A percentile compares a stretch with the other conserved stretches of the same genome.
phyloP scores from a whole-genome alignment of 2,888 invertebrate species.

The Clostera curtula region DNA sequence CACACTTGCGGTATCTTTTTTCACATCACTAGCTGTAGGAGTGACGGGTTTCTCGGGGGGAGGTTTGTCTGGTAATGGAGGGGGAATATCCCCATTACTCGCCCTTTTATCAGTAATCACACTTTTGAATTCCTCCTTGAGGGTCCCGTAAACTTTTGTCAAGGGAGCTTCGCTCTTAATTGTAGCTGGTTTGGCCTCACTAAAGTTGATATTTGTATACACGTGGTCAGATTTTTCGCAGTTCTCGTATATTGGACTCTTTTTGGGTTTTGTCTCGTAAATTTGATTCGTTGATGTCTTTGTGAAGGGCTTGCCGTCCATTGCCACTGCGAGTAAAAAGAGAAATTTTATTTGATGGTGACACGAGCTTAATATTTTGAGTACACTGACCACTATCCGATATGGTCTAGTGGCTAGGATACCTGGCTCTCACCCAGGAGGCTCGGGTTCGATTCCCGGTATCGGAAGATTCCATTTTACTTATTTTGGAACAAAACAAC shows the following conservation, averaged over 20 bases:
- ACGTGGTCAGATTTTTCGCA: slow-evolving; percentile 43
- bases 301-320: slow-evolving; percentile 58
- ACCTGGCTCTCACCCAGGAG: slow-evolving; percentile 77
- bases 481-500: too few species aligned
- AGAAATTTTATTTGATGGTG: background rate
- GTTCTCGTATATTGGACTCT: slow-evolving; percentile 58
- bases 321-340: slow-evolving; percentile 46
- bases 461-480: slow-evolving; percentile 71
- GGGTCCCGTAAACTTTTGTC: slow-evolving; percentile 35
- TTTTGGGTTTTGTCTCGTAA: slow-evolving; percentile 42
- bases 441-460: slow-evolving; percentile 79
- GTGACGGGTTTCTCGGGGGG: slow-evolving; percentile 51
- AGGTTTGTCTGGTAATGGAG: slow-evolving; percentile 51
- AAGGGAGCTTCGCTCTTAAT: slow-evolving; percentile 56
- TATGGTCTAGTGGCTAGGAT: slow-evolving; percentile 79
- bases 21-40: slow-evolving; percentile 45
- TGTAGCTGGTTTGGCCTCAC: slow-evolving; percentile 32
- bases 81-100: slow-evolving; percentile 48
- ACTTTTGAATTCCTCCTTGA: slow-evolving; percentile 61
- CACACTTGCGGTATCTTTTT: too few species aligned
- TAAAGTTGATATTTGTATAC: slow-evolving; percentile 54
- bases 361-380: too few species aligned
- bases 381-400: too few species aligned
- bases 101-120: slow-evolving; percentile 48
- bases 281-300: slow-evolving; percentile 43